phyloP scores from a whole-genome alignment of 2,113 vertebrate species.

The Prionailurus bengalensis region DNA sequence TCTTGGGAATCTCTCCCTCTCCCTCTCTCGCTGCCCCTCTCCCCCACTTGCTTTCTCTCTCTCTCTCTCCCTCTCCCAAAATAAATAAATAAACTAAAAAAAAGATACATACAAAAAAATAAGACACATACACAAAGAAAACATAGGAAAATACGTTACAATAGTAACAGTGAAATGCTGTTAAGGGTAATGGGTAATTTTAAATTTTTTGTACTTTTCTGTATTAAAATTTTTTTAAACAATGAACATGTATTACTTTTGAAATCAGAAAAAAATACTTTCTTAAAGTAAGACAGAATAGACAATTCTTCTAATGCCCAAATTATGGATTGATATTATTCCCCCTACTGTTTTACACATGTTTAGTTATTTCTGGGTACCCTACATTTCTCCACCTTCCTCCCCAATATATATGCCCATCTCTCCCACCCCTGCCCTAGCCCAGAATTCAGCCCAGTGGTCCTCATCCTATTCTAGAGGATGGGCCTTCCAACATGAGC shows the following conservation, averaged over 20 bases:
- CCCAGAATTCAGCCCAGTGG: background rate
- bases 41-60: no score
- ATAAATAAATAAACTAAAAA: no score
- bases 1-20: no score
- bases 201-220: background rate
- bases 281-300: background rate
- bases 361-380: background rate
- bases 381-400: background rate
- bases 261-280: conserved; percentile 2
- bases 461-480: background rate
- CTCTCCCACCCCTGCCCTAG: background rate
- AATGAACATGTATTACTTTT: background rate
- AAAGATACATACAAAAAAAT: background rate
- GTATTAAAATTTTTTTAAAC: background rate
- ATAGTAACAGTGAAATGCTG: background rate
- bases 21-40: no score
- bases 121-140: background rate
- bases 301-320: background rate
- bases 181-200: background rate
- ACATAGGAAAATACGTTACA: background rate
- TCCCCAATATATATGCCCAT: background rate
- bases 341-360: background rate
- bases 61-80: no score
- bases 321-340: background rate
- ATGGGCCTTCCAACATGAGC: background rate